phyloP scores from a whole-genome alignment of 2,113 vertebrate species.

The Psittacara wagleri region DNA sequence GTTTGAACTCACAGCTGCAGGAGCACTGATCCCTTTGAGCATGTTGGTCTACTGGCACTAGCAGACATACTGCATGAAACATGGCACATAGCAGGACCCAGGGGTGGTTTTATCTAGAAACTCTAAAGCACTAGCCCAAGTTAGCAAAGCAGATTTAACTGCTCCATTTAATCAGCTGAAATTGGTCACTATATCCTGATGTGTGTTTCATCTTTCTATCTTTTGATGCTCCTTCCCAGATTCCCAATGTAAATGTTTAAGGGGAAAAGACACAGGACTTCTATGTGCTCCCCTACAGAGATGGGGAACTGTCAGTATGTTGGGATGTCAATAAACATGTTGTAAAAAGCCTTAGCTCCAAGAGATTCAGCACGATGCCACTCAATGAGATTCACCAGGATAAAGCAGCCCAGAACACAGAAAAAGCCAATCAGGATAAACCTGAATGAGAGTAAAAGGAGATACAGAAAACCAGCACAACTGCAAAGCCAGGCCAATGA shows the following conservation, averaged over 20 bases:
- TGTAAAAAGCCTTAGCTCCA: not conserved
- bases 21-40: not conserved
- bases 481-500: not conserved
- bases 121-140: not conserved
- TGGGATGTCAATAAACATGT: not conserved
- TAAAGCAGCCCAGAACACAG: not conserved
- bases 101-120: not conserved
- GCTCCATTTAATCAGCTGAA: not conserved
- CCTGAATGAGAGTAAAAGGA: not conserved
- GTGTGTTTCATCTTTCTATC: not conserved
- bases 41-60: not conserved
- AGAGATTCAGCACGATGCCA: not conserved
- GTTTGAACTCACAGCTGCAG: not conserved
- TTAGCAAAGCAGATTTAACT: not conserved
- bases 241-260: not conserved
- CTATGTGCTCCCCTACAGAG: not conserved
- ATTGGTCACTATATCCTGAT: not conserved
- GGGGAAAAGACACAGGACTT: not conserved
- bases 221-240: not conserved
- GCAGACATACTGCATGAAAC: not conserved
- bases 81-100: fast-evolving
- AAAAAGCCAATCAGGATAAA: not conserved
- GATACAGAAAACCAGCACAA: not conserved
- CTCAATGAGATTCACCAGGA: not conserved
- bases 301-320: not conserved